phyloP scores from a whole-genome alignment of 1,140 invertebrate species.

The Sitodiplosis mosellana region DNA sequence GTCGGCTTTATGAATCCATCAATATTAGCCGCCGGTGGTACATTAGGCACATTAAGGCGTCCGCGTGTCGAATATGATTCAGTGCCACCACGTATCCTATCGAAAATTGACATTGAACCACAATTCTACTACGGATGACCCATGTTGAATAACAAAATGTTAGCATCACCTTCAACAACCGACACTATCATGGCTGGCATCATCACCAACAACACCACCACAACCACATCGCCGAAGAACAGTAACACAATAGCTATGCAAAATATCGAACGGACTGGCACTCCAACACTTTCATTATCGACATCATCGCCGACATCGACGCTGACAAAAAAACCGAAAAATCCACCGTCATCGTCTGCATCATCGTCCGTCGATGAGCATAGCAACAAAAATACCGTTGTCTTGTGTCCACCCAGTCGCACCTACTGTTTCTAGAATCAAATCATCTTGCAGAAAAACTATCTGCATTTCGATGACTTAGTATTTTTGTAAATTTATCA shows the following conservation, averaged over 20 bases:
- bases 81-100: background rate
- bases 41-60: constrained; percentile 1
- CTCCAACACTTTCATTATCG: background rate
- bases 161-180: background rate
- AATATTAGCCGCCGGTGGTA: background rate
- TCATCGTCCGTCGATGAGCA: background rate
- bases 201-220: background rate
- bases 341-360: no score
- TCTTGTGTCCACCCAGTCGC: background rate
- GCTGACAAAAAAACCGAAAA: background rate
- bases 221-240: background rate
- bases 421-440: constrained; percentile 3
- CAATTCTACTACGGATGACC: constrained; percentile 1
- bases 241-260: background rate
- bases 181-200: background rate
- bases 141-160: background rate
- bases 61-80: background rate
- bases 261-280: background rate
- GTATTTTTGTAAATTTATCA: background rate
- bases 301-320: background rate
- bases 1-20: background rate
- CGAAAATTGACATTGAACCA: background rate
- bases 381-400: background rate
- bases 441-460: background rate
- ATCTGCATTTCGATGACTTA: constrained; percentile 1